Evolutionary conservation across 2,888 invertebrate genomes (phyloP).

Genomic region (Chalcosyrphus nemorum): DNA sequence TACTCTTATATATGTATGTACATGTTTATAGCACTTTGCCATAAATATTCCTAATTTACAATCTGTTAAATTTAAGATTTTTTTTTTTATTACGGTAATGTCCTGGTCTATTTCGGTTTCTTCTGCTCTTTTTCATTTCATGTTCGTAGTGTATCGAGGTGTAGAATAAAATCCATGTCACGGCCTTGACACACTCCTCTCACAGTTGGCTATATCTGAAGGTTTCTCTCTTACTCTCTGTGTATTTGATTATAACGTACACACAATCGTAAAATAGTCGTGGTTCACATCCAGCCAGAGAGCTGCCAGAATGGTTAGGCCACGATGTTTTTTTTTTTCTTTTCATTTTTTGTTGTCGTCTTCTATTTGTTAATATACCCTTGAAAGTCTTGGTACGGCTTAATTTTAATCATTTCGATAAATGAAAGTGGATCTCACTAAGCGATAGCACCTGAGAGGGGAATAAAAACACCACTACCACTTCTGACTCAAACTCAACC

Average conservation of each 20-base stretch:
- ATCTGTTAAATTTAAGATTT: constrained; percentile 36
- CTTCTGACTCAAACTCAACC: not conserved
- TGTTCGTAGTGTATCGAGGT: constrained; percentile 37
- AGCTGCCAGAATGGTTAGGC: constrained; percentile 37
- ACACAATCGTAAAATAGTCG: constrained; percentile 25
- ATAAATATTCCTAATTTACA: constrained; percentile 20
- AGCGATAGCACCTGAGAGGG: not conserved
- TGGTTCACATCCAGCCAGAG: constrained; percentile 21
- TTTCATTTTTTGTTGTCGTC: not conserved
- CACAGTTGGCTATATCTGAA: constrained; percentile 20
- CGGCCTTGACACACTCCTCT: constrained; percentile 65
- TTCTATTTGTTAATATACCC: constrained; percentile 19
- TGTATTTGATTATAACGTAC: not conserved
- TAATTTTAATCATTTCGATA: constrained; percentile 38
- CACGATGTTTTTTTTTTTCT: constrained; percentile 7
- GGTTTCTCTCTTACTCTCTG: constrained; percentile 18
- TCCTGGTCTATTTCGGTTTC: constrained; percentile 23
- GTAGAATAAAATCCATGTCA: constrained; percentile 48
- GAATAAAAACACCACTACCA: not conserved
- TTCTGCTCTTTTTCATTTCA: constrained; percentile 8
- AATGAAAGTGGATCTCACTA: constrained; percentile 25
- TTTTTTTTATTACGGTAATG: not conserved
- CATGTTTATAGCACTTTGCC: not conserved
- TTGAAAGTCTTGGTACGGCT: constrained; percentile 23
- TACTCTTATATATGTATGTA: not conserved